Evolutionary conservation across 2,797 vertebrate species (phyloP).

Genomic region (Heliangelus exortis): DNA sequence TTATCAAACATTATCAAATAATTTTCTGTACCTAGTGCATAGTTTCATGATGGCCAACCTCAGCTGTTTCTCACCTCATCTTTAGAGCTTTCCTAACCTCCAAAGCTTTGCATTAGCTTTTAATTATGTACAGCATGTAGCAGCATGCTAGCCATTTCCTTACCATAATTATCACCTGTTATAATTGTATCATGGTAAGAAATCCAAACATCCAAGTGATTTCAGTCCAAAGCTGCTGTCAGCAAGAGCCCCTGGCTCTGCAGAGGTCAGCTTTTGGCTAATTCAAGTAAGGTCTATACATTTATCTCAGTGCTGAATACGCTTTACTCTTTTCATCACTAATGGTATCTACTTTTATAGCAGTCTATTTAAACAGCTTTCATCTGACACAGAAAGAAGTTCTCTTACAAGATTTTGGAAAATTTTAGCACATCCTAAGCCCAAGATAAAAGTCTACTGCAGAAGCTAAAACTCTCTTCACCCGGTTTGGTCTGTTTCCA

Average conservation of each 20-base stretch:
- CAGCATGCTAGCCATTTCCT: neutral
- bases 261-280: neutral
- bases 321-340: neutral
- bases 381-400: neutral
- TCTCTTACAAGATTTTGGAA: neutral
- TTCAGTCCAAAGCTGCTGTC: neutral
- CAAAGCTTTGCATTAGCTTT: neutral
- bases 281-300: neutral
- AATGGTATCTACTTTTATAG: neutral
- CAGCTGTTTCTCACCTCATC: neutral
- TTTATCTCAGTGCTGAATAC: neutral
- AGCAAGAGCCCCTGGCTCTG: neutral
- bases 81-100: neutral
- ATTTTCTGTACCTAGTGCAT: neutral
- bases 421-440: neutral
- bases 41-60: neutral
- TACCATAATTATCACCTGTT: neutral
- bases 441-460: neutral
- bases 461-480: neutral
- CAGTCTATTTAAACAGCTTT: neutral
- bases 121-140: neutral
- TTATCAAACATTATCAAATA: fast-evolving
- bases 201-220: neutral
- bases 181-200: neutral
- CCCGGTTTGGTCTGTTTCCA: neutral